Conservation (phyloP, 2,888 invertebrate species). For the Mystacides longicornis region DNA sequence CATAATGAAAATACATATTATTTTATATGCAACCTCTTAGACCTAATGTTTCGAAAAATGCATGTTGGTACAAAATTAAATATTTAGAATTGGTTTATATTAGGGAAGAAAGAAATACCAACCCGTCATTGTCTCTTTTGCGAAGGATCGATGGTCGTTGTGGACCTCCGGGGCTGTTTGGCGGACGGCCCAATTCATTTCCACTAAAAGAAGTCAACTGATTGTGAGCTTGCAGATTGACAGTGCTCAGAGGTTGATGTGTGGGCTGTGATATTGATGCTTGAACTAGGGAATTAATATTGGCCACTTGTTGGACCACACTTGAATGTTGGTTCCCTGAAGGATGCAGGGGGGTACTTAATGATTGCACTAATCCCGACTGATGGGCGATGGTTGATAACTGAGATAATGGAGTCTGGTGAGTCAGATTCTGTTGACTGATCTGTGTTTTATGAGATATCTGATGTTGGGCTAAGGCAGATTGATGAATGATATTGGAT, state of each 20-base stretch:
- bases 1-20: too few relatives aligned
- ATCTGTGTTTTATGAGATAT: background rate
- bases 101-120: constrained; percentile 27
- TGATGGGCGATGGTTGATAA: background rate
- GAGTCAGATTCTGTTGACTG: background rate
- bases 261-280: background rate
- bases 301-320: background rate
- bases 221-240: constrained; percentile 18
- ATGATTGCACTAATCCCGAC: background rate
- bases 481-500: background rate
- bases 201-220: constrained; percentile 14
- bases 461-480: background rate
- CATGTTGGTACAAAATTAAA: too few relatives aligned
- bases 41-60: too few relatives aligned
- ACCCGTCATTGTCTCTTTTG: constrained; percentile 80
- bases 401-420: background rate
- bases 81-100: too few relatives aligned
- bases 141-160: constrained; percentile 68
- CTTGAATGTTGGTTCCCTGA: background rate
- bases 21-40: too few relatives aligned
- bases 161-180: constrained; percentile 56
- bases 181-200: constrained; percentile 28
- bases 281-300: background rate
- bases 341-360: background rate
- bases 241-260: constrained; percentile 4